Base-by-base conservation (phyloP, 2,888 invertebrate species). In the Clunio marinus region DNA sequence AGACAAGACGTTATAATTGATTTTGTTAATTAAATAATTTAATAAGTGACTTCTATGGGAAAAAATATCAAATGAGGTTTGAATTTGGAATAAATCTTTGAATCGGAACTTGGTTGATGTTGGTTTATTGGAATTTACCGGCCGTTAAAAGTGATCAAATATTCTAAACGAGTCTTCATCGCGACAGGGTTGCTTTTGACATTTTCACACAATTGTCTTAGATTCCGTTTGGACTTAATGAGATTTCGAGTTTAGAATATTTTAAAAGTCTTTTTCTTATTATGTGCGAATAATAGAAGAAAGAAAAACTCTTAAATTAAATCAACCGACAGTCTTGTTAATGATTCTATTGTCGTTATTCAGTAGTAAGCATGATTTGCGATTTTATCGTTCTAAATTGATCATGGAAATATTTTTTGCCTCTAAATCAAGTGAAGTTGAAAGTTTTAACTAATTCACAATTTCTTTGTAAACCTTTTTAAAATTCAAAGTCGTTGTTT, bases 181-280 rank as follows among this genome's bases (percentile, higher is more conserved):
- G n/a, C n/a, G n/a, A n/a, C n/a, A n/a, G n/a, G n/a, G n/a, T 51
- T 22, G 51, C 51, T n/a, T 22, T 4, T 13, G 22, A 17, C 13
- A 51, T 51, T 51, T n/a, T 51, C 51, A 20, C 51, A 51, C 51
- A 51, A n/a, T n/a, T n/a, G n/a, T n/a, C n/a, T n/a, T n/a, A n/a
- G n/a, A n/a, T n/a, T n/a, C n/a, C n/a, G n/a, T n/a, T n/a, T n/a
- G n/a, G n/a, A n/a, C n/a, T n/a, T n/a, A n/a, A n/a, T n/a, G n/a
- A n/a, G n/a, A n/a, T n/a, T n/a, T n/a, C n/a, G n/a, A n/a, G n/a
- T n/a, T n/a, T n/a, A n/a, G n/a, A n/a, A n/a, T n/a, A n/a, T n/a
- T n/a, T n/a, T n/a, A n/a, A n/a, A n/a, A n/a, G n/a, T n/a, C 51
- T 17, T 20, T 22, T 51, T 51, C 22, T 51, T 51, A 2, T 51